Evolutionary conservation across 2,888 invertebrate species (phyloP).

Genomic region (Xiphydria camelus): DNA sequence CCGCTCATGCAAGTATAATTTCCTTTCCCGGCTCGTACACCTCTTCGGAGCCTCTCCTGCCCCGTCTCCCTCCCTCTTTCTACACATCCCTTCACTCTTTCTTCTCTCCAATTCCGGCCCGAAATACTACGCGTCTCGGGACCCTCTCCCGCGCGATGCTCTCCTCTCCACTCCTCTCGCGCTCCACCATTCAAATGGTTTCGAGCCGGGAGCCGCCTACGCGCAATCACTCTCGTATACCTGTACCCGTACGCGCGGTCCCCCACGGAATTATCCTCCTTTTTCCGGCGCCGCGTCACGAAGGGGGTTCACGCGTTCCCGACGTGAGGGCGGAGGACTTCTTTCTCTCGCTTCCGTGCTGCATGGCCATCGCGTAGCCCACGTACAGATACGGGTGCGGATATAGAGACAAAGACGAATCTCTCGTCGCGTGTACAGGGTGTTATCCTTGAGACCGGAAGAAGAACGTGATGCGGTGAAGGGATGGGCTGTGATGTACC

Average conservation of each 20-base stretch:
- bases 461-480: too few species aligned
- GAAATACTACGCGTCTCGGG: conserved; percentile 3
- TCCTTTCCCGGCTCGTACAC: conserved; percentile 21
- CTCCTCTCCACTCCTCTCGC: conserved; percentile 14
- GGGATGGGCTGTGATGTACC: too few species aligned
- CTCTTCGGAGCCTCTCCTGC: conserved; percentile 13
- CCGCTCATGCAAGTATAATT: conserved; percentile 46
- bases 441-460: too few species aligned
- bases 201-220: conserved; percentile 24
- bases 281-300: conserved; percentile 2
- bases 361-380: too few species aligned
- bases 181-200: conserved; percentile 26
- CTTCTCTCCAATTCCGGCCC: conserved; percentile 13
- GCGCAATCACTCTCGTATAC: conserved; percentile 5
- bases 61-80: conserved; percentile 6
- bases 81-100: conserved; percentile 1
- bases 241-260: conserved; percentile 2
- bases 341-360: too few species aligned
- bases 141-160: too few species aligned
- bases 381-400: too few species aligned
- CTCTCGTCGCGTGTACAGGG: too few species aligned
- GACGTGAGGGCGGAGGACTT: too few species aligned
- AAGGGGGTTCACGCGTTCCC: too few species aligned
- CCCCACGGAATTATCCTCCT: conserved; percentile 1
- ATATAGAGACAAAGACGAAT: too few species aligned